These are phyloP conservation scores for Zaprionus lachaisei DNA, from an alignment of 1,140 invertebrate species.

Conservation along the genomic window DNA sequence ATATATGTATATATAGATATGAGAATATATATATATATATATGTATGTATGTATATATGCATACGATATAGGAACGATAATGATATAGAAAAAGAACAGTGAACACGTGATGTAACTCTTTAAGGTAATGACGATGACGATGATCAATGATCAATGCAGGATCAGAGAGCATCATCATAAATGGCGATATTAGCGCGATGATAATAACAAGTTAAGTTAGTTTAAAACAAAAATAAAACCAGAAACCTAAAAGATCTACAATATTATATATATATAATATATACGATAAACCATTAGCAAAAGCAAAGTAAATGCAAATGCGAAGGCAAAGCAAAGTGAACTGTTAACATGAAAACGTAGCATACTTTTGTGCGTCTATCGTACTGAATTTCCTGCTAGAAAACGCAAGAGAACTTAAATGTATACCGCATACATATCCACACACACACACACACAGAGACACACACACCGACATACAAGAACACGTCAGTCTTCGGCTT, in stretches of 20 bases:
- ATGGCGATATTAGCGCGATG: conserved; percentile 56
- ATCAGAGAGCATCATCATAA: conserved; percentile 12
- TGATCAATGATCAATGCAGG: conserved; percentile 28
- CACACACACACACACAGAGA: conserved; percentile 20
- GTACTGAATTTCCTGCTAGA: conserved; percentile 23
- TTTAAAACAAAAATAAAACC: conserved; percentile 46
- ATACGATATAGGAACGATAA: conserved; percentile 68
- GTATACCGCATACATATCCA: conserved; percentile 55
- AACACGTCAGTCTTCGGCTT: conserved; percentile 12
- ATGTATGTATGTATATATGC: conserved; percentile 46
- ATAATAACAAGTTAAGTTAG: conserved; percentile 70
- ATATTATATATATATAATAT: conserved; percentile 18
- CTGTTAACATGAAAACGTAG: conserved; percentile 47
- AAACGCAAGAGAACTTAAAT: conserved; percentile 45
- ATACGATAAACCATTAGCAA: conserved; percentile 14
- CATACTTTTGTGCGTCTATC: conserved; percentile 61
- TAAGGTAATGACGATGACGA: conserved; percentile 69
- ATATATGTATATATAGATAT: conserved; percentile 27
- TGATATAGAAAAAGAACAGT: conserved; percentile 76
- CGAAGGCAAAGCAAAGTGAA: conserved; percentile 62
- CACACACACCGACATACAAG: conserved; percentile 10
- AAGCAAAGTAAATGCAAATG: conserved; percentile 33
- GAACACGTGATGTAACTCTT: conserved; percentile 82
- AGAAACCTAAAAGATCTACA: conserved; percentile 9
- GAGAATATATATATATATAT: conserved; percentile 41